phyloP scores from a whole-genome alignment of 2,113 vertebrate species.

The Periophthalmus modestus region DNA sequence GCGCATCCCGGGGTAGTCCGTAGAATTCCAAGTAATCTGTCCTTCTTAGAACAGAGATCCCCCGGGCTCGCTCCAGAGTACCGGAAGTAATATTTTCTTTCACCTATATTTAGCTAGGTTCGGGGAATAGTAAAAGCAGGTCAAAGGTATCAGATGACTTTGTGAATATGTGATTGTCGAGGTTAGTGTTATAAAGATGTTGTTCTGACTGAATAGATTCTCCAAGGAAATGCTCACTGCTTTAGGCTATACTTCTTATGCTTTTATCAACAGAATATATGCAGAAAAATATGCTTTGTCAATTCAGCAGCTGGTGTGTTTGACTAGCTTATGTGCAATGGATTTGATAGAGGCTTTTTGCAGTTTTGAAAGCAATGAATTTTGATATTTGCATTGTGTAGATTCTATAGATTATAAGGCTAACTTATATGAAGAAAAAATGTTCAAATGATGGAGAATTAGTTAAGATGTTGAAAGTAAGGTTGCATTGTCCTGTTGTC shows the following conservation, averaged over 20 bases:
- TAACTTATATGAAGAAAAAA: too few relatives aligned
- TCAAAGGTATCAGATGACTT: constrained; percentile 32
- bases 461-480: too few relatives aligned
- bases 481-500: too few relatives aligned
- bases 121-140: constrained; percentile 23
- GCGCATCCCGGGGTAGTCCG: constrained; percentile 15
- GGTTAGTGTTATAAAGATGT: constrained; percentile 1
- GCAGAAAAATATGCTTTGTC: neutral
- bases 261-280: neutral
- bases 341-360: neutral
- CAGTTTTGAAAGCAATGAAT: too few relatives aligned
- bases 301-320: neutral
- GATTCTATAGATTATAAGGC: too few relatives aligned
- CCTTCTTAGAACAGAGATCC: constrained; percentile 31
- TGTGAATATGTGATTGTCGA: constrained; percentile 16
- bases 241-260: neutral
- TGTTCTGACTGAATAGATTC: constrained; percentile 28
- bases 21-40: constrained; percentile 51
- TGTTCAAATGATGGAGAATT: too few relatives aligned
- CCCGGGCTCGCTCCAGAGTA: constrained; percentile 20
- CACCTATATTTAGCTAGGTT: constrained; percentile 37
- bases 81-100: constrained; percentile 36
- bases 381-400: too few relatives aligned
- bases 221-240: neutral
- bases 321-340: neutral